These are phyloP conservation scores for Cryptotis parvus DNA, from an alignment of 2,113 vertebrate species.

Conservation along the genomic window DNA sequence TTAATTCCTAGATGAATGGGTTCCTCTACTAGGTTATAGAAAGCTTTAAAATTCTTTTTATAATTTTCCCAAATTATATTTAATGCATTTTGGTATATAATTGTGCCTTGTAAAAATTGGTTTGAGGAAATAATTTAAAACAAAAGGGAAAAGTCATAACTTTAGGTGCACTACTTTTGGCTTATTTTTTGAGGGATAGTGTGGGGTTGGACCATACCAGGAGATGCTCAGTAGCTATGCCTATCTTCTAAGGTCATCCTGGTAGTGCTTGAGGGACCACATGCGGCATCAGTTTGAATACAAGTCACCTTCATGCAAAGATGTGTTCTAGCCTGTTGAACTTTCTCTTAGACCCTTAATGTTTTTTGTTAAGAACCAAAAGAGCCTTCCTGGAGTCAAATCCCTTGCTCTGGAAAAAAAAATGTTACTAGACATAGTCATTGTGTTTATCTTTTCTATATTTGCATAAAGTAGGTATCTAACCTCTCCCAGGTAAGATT, in stretches of 20 bases:
- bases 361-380: background rate
- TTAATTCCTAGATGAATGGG: background rate
- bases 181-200: no score
- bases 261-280: no score
- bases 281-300: no score
- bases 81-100: slow-evolving; percentile 39
- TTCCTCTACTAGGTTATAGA: slow-evolving; percentile 13
- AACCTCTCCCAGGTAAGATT: background rate
- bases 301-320: no score
- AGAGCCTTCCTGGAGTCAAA: background rate
- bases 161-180: background rate
- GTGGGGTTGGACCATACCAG: no score
- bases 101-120: slow-evolving; percentile 31
- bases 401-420: no score
- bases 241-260: no score
- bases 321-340: no score
- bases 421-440: no score
- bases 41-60: background rate
- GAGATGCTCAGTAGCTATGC: no score
- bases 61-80: slow-evolving; percentile 41
- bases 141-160: background rate
- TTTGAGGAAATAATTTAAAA: slow-evolving; percentile 58
- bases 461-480: background rate
- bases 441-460: background rate
- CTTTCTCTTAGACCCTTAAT: no score